Evolutionary conservation across 2,888 invertebrate genomes (phyloP), one percentile per base, ranked within the genome.

Genomic region (Callyntrura sp.): DNA sequence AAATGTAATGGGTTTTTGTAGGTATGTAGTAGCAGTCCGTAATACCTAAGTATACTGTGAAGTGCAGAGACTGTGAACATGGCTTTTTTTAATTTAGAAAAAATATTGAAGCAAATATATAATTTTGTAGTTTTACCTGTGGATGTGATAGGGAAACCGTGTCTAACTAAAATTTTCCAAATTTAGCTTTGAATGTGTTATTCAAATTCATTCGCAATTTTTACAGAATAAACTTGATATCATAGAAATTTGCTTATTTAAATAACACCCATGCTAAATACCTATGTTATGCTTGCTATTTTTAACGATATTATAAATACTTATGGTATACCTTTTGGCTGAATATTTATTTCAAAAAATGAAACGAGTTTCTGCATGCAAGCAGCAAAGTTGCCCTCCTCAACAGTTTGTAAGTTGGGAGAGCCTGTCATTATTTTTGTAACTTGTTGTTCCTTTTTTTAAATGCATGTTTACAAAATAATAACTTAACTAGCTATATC

Each of bases 121-220:
- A 35, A 35, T 35, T 35, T 35, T 6, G 35, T 35, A n/a, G 2
- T 35, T 35, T 35, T 35, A 35, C 35, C 35, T 35, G 35, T 35
- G 35, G 2, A 35, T 55, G 55, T 57, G 28, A 25, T 35, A 78
- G 55, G 51, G 55, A 55, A 78, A 57, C 28, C 28, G 14, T 51
- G 25, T 25, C 51, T 25, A 76, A 45, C 17, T 2, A 76, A n/a
- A 55, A 55, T 57, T 78, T 55, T 12, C 51, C 48, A 51, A 76
- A 12, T 12, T 73, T 73, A 17, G 2, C 6, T 73, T 73, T 73
- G 9, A 35, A 35, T 2, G 35, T 35, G 57, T 17, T 17, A 57
- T 35, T 28, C 35, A 35, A 35, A 35, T 60, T 35, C 0, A 23
- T 68, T 68, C 1, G 9, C n/a, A 14, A 14, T 8, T 35, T n/a